Evolutionary conservation across 2,113 vertebrate species (phyloP), one percentile per base, ranked within the genome.

Genomic region (Capreolus pygargus): DNA sequence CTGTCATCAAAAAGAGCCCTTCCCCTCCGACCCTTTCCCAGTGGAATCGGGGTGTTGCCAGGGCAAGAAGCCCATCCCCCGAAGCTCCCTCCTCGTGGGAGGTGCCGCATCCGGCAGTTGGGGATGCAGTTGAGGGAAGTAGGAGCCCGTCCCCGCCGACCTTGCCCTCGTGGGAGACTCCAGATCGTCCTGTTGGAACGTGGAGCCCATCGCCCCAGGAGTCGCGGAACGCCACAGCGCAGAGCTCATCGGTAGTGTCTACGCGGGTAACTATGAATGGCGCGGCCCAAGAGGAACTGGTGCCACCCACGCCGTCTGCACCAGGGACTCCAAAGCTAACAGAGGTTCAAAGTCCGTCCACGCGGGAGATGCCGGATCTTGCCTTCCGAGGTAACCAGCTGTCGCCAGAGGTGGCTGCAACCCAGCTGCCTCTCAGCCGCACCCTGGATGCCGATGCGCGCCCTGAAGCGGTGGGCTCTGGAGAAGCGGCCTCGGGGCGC

Each of bases 1-100:
- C 55, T 12, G 70, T 70, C 60, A 43, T 89, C 89, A 83, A 94
- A 67, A 94, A 88, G 47, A 98, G 86, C 86, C 89, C 96, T 86
- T 94, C 96, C 39, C 97, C 96, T 36, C 70, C 36, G 3, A 47
- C 78, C 4, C 30, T 50, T 86, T 43, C 89, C n/a, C 96, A 21
- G 15, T 58, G 97, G 97, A 50, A 76, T 36, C 93, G 16, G 78
- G 55, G 50, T 67, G 88, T 58, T 28, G 28, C 45, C 47, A 52
- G 89, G 79, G 70, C 86, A 21, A 67, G 85, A 78, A 97, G 86
- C 60, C 82, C 88, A 0, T 43, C 96, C 50, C 94, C 79, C 1
- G 57, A 94, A 84, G 83, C 86, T 21, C 94, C 85, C 82, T 55
- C 82, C 21, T 86, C 0, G 28, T 70, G 94, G 90, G 82, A 94